These are phyloP conservation scores for Smutsia temminckii DNA, from an alignment of 2,797 vertebrate species.

Conservation along the genomic window DNA sequence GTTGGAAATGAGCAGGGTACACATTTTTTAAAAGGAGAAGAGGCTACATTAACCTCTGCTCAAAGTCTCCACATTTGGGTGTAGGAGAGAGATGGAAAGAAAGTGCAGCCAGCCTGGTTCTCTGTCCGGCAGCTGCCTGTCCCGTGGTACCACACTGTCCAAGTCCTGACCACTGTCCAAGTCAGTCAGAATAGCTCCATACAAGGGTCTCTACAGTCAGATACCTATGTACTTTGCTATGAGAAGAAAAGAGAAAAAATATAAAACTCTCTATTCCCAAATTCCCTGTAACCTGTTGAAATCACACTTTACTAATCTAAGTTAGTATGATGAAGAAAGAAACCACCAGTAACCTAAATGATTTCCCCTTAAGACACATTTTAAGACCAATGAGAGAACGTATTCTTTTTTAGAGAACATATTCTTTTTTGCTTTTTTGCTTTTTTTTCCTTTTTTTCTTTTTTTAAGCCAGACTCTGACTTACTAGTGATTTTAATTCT, in stretches of 20 bases:
- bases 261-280: not conserved
- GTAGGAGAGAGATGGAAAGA: not conserved
- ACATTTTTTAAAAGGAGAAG: conserved; percentile 29
- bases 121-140: not conserved
- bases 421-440: not conserved
- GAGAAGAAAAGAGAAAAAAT: not conserved
- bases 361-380: not conserved
- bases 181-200: not conserved
- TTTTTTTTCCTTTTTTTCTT: not conserved
- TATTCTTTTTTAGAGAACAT: not conserved
- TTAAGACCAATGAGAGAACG: not conserved
- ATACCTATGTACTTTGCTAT: not conserved
- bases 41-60: not conserved
- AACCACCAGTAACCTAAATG: conserved; percentile 1
- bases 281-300: not conserved
- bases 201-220: not conserved
- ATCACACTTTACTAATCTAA: not conserved
- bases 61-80: not conserved
- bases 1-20: not conserved
- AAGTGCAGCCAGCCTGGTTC: not conserved
- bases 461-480: not conserved
- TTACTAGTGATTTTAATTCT: conserved; percentile 53
- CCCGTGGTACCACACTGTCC: not conserved
- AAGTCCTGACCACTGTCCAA: not conserved
- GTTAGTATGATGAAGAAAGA: not conserved